Evolutionary conservation across 2,797 vertebrate species (phyloP), one percentile per base, ranked within the genome.

Genomic region (Ceyx erithaca): DNA sequence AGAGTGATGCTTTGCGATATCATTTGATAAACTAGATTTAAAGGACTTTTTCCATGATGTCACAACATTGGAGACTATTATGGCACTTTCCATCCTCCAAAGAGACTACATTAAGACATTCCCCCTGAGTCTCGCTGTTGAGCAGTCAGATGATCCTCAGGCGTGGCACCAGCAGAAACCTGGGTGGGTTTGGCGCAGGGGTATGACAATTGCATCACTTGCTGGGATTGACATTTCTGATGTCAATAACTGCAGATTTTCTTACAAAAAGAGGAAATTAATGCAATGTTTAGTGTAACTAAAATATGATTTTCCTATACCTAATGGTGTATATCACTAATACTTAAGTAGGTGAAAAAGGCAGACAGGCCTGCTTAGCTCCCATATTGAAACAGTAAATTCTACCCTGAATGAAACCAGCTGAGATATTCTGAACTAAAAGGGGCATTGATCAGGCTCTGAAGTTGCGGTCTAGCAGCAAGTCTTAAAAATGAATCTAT

Each of bases 111-210:
- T 91, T 69, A 40, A 35, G n/a, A n/a, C 15, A 9, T 8, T 40
- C 7, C 12, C 19, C 3, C 43, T 66, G 46, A 80, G 22, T 12
- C 10, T 15, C 5, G 5, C 0, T 33, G 1, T 2, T 7, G 1
- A 48, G 28, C 28, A 63, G 54, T 40, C 22, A 48, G 28, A 7
- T 18, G 14, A 46, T 82, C 17, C 52, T 48, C 37, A 54, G 28
- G n/a, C 4, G 23, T 45, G 54, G 31, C 15, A 31, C 4, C 7
- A 40, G 30, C 54, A 54, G n/a, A 30, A 30, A 49, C 22, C 4
- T 37, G 7, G 4, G 7, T 31, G 25, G 35, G 25, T 23, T 75
- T 68, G 59, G 7, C 2, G 1, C 0, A 0, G 22, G 6, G 14
- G 3, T n/a, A 3, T 21, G 18, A 30, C 19, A 20, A 4, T 43